Conservation (phyloP, 1,140 invertebrate genomes). For the Halesus radiatus region DNA sequence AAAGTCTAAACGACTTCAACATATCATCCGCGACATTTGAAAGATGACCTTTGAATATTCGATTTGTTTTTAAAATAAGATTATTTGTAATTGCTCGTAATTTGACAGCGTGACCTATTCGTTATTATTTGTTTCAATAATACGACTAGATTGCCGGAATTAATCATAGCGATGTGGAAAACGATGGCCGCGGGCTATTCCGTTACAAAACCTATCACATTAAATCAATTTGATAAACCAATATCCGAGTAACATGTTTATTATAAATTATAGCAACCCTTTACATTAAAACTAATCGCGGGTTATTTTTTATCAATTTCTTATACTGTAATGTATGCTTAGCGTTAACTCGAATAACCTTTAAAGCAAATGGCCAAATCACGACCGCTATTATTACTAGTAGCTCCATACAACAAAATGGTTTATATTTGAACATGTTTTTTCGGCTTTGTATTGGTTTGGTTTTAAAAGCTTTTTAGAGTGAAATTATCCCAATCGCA, state of each 20-base stretch:
- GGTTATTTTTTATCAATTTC: constrained; percentile 32
- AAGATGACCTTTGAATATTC: not conserved
- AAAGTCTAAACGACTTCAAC: too few species aligned
- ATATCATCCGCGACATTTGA: too few species aligned
- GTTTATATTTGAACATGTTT: too few species aligned
- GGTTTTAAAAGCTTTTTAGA: too few species aligned
- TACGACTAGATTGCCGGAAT: not conserved
- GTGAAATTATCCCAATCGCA: too few species aligned
- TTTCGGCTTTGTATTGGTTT: too few species aligned
- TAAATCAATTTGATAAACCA: constrained; percentile 2
- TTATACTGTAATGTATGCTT: constrained; percentile 21
- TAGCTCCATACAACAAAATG: constrained; percentile 4
- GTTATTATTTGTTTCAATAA: constrained; percentile 1
- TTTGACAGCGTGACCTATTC: constrained; percentile 21
- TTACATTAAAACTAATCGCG: not conserved
- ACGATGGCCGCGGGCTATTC: too few species aligned
- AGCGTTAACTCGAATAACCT: constrained; percentile 6
- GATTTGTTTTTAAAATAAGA: not conserved
- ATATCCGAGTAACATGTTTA: constrained; percentile 2
- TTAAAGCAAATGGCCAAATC: constrained; percentile 8
- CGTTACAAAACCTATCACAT: not conserved
- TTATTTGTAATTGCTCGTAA: constrained; percentile 1
- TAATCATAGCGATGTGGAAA: not conserved
- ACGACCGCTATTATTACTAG: constrained; percentile 19
- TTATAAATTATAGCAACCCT: constrained; percentile 4